Percentiles rank a stretch among this genome's conserved stretches.
phyloP scores from a whole-genome alignment of 2,797 vertebrate species.

The Rallus crepitans region DNA sequence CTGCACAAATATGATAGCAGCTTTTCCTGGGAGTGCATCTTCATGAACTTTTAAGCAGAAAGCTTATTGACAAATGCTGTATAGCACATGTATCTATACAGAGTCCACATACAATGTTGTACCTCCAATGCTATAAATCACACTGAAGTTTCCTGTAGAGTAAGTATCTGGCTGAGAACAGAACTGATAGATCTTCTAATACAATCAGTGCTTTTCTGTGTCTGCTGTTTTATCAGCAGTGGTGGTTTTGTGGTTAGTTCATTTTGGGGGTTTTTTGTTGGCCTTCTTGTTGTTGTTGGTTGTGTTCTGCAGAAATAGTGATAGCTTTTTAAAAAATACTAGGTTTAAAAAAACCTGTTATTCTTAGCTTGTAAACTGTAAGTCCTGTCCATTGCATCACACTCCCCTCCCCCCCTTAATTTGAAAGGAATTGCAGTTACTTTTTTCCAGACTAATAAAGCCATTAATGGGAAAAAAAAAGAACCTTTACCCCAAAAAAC shows the following conservation, averaged over 20 bases:
- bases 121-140: slow-evolving; percentile 18
- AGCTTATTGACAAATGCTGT: not conserved
- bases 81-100: not conserved
- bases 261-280: too few species aligned
- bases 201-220: not conserved
- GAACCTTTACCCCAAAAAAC: not conserved
- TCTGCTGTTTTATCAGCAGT: not conserved
- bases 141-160: slow-evolving; percentile 38
- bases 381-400: too few species aligned
- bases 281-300: not conserved
- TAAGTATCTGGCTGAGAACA: slow-evolving; percentile 26
- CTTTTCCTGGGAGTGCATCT: not conserved
- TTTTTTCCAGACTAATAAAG: not conserved
- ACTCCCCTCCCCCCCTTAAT: not conserved
- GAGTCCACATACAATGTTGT: not conserved
- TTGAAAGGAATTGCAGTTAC: not conserved
- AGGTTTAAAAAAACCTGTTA: not conserved
- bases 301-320: not conserved
- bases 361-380: not conserved
- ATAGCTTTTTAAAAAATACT: not conserved
- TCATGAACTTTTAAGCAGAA: slow-evolving; percentile 1
- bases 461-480: not conserved
- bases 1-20: not conserved
- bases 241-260: not conserved
- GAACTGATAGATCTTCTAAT: not conserved